These are phyloP conservation scores for Rhineura floridana DNA, from an alignment of 2,113 vertebrate genomes.

Conservation along the genomic window DNA sequence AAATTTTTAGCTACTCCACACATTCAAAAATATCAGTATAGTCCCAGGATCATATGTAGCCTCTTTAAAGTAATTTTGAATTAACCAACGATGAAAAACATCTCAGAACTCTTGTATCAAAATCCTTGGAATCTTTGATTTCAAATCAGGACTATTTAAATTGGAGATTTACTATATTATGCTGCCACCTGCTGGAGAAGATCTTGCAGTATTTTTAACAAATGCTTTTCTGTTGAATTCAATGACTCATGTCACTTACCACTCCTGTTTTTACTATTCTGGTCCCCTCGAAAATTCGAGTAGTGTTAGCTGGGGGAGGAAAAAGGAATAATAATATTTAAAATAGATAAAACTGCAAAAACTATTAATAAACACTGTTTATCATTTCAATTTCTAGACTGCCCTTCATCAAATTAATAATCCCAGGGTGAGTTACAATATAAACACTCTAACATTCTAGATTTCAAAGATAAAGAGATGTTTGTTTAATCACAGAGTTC, in stretches of 20 bases:
- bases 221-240: not conserved
- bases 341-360: not conserved
- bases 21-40: not conserved
- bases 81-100: not conserved
- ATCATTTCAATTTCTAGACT: too few relatives aligned
- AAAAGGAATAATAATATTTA: constrained; percentile 59
- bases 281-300: constrained; percentile 96
- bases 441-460: not conserved
- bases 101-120: not conserved
- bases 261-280: constrained; percentile 97
- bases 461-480: not conserved
- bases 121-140: not conserved
- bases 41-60: constrained; percentile 1
- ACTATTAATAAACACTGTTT: not conserved
- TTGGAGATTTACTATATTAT: constrained; percentile 55
- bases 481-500: not conserved
- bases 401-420: too few relatives aligned
- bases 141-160: not conserved
- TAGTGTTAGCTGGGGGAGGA: constrained; percentile 89
- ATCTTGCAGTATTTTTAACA: not conserved
- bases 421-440: too few relatives aligned
- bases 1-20: constrained; percentile 4
- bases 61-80: not conserved
- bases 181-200: constrained; percentile 74
- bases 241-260: constrained; percentile 79